Evolutionary conservation across 1,140 invertebrate genomes (phyloP).

Genomic region (Plutomurus gul): DNA sequence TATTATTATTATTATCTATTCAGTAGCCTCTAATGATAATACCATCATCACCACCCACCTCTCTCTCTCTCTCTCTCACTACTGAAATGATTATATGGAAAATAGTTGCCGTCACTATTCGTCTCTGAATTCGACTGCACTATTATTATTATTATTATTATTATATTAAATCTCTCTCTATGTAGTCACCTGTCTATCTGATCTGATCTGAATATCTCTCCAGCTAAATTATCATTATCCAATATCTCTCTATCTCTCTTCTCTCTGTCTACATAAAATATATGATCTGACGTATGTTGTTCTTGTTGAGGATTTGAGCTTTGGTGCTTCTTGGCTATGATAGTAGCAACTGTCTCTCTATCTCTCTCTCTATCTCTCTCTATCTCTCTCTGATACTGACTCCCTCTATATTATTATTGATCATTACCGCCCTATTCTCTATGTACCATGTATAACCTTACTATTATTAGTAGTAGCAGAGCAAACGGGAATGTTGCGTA

Average conservation of each 20-base stretch:
- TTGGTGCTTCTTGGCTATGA: too few relatives aligned
- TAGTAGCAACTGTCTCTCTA: too few relatives aligned
- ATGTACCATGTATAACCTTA: conserved; percentile 16
- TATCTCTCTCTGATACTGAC: too few relatives aligned
- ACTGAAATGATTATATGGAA: neutral
- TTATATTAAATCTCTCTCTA: too few relatives aligned
- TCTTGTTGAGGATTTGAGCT: conserved; percentile 3
- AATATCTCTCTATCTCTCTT: neutral
- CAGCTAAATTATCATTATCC: too few relatives aligned
- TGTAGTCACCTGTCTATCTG: neutral
- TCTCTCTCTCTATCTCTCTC: too few relatives aligned
- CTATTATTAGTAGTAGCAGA: neutral
- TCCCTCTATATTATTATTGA: neutral
- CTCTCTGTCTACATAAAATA: neutral
- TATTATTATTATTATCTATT: too few relatives aligned
- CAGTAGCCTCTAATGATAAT: too few relatives aligned
- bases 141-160: too few relatives aligned
- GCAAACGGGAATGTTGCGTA: conserved; percentile 15
- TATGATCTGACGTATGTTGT: neutral
- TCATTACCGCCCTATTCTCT: neutral
- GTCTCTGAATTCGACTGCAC: neutral
- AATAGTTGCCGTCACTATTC: too few relatives aligned
- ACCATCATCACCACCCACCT: too few relatives aligned
- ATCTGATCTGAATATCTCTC: neutral
- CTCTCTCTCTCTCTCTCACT: neutral